Conservation (phyloP, 2,113 vertebrate genomes). For the Antidorcas marsupialis region DNA sequence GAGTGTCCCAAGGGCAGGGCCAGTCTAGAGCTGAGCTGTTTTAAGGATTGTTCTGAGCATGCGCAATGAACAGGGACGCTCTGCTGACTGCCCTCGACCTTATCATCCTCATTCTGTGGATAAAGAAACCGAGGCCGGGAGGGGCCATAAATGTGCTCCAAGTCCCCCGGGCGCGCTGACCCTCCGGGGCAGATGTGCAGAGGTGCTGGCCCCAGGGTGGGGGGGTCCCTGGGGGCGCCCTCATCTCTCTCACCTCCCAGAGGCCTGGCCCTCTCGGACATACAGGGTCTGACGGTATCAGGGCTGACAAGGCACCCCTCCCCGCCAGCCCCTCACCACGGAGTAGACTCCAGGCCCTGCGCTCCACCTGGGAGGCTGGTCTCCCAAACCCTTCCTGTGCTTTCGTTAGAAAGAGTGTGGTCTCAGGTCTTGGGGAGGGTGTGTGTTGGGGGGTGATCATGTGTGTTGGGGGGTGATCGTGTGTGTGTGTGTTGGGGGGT, state of each 20-base stretch:
- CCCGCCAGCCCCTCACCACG: accelerated
- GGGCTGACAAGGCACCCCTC: neutral
- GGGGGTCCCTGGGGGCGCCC: neutral
- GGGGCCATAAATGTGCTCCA: neutral
- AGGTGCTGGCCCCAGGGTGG: neutral
- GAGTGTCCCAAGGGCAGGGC: neutral
- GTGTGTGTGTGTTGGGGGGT: no score
- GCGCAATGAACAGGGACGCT: no score
- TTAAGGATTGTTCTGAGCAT: neutral
- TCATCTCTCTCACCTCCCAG: no score
- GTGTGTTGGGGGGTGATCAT: neutral
- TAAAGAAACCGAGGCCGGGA: neutral
- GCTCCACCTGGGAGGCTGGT: no score
- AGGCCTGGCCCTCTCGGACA: neutral
- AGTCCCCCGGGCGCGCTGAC: neutral
- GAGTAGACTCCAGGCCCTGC: neutral
- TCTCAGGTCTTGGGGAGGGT: neutral
- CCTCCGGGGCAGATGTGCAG: neutral
- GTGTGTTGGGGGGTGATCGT: no score
- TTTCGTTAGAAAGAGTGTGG: neutral
- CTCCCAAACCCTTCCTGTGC: neutral
- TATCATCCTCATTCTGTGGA: neutral
- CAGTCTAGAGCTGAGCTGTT: neutral
- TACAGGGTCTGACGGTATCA: neutral
- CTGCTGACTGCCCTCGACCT: no score